Evolutionary conservation across 92 coral and sea anemone species (phyloP).

Genomic region (Desmophyllum pertusum): DNA sequence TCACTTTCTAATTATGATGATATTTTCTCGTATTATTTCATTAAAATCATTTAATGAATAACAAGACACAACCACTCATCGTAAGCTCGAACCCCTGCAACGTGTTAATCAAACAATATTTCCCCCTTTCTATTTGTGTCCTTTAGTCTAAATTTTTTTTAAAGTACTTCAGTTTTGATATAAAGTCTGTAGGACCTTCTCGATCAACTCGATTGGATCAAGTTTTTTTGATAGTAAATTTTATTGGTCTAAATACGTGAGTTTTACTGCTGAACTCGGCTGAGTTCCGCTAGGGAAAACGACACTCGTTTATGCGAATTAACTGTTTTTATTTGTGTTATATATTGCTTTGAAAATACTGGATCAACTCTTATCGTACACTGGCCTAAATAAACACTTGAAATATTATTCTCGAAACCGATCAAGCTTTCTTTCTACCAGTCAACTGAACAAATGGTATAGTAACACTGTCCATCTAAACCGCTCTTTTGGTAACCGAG

Average conservation of each 20-base stretch:
- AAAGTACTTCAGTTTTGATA: too few relatives aligned
- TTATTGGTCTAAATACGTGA: too few relatives aligned
- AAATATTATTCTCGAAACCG: background rate
- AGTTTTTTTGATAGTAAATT: too few relatives aligned
- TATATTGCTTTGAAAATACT: background rate
- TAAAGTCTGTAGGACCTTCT: too few relatives aligned
- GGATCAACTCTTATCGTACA: background rate
- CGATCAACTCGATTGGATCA: too few relatives aligned
- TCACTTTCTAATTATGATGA: too few relatives aligned
- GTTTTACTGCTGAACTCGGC: too few relatives aligned
- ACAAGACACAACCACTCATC: background rate
- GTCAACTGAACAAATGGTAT: background rate
- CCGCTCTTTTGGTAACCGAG: too few relatives aligned
- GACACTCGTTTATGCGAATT: too few relatives aligned
- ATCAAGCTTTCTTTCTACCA: background rate
- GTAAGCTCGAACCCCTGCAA: background rate
- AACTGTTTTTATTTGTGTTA: background rate
- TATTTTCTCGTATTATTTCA: too few relatives aligned
- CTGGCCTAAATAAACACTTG: background rate
- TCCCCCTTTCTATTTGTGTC: background rate
- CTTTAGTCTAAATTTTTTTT: background rate
- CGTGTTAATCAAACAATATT: background rate
- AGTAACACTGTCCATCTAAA: too few relatives aligned
- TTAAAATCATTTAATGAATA: background rate
- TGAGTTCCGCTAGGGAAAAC: too few relatives aligned